These are phyloP conservation scores for Gymnoscopelus microlampas DNA, from an alignment of 2,797 vertebrate species.

Conservation along the genomic window DNA sequence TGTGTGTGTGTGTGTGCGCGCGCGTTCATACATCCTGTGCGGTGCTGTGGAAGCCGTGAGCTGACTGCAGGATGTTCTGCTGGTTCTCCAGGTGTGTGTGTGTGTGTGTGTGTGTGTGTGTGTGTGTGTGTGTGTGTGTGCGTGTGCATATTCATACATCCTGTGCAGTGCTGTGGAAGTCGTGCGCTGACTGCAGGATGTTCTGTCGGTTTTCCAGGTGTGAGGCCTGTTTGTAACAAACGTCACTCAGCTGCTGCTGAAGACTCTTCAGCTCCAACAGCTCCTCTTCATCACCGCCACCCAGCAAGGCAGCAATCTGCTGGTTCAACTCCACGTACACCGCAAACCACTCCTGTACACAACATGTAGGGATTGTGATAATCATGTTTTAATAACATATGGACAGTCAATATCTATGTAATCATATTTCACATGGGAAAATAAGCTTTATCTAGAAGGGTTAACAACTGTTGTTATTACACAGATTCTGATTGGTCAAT, in stretches of 20 bases:
- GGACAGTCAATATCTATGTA: too few relatives aligned
- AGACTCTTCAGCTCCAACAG: conserved; percentile 91
- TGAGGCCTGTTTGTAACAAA: conserved; percentile 95
- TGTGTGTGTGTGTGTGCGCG: too few relatives aligned
- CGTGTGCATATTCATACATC: conserved; percentile 83
- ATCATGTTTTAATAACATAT: too few relatives aligned
- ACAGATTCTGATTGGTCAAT: too few relatives aligned
- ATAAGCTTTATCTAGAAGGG: too few relatives aligned
- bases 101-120: neutral
- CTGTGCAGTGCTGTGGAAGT: conserved; percentile 94
- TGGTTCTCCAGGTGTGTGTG: neutral
- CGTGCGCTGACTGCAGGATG: conserved; percentile 92
- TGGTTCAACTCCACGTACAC: conserved; percentile 99
- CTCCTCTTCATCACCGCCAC: conserved; percentile 93
- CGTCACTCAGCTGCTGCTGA: conserved; percentile 97
- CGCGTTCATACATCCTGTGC: too few relatives aligned
- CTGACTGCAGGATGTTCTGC: too few relatives aligned
- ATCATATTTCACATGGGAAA: too few relatives aligned
- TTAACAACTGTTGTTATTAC: too few relatives aligned
- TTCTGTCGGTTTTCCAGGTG: conserved; percentile 97
- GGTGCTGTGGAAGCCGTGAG: too few relatives aligned
- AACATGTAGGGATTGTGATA: neutral
- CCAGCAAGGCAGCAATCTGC: conserved; percentile 94
- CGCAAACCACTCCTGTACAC: conserved; percentile 94
- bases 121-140: neutral